Percentiles rank a stretch among this genome's conserved stretches.
Conservation (phyloP, 2,113 vertebrate genomes). For the Nesoenas mayeri region DNA sequence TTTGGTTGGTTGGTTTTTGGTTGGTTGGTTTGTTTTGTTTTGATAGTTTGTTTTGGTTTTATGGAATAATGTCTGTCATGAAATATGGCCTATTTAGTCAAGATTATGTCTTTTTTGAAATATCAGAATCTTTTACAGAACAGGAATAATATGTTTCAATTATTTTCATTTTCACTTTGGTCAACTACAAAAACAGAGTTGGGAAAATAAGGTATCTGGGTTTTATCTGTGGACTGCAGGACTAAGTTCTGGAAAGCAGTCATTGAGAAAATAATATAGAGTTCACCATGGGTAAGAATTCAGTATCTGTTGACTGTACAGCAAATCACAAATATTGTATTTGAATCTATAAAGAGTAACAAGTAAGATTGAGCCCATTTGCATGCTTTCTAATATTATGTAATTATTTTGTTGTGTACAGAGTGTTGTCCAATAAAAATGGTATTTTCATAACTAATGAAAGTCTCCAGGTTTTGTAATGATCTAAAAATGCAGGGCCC, state of each 20-base stretch:
- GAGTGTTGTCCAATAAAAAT: neutral
- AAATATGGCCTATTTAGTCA: neutral
- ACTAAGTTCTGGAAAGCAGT: neutral
- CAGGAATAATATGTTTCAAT: neutral
- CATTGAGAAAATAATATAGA: neutral
- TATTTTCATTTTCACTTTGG: neutral
- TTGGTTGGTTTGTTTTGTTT: neutral
- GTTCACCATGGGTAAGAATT: neutral
- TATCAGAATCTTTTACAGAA: neutral
- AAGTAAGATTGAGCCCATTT: neutral
- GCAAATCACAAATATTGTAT: neutral
- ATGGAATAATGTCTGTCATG: neutral
- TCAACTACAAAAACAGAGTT: neutral
- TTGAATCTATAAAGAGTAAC: neutral
- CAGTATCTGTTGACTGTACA: neutral
- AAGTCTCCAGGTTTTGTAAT: neutral
- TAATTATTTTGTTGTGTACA: neutral
- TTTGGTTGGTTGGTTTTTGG: too few relatives aligned
- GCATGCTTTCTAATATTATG: neutral
- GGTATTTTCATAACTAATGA: neutral
- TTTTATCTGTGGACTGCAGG: neutral
- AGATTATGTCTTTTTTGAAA: neutral
- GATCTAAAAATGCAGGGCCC: neutral
- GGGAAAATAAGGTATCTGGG: neutral
- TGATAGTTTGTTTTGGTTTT: neutral